Conservation (phyloP, 2,888 invertebrate species). For the Napeogenes sylphis region DNA sequence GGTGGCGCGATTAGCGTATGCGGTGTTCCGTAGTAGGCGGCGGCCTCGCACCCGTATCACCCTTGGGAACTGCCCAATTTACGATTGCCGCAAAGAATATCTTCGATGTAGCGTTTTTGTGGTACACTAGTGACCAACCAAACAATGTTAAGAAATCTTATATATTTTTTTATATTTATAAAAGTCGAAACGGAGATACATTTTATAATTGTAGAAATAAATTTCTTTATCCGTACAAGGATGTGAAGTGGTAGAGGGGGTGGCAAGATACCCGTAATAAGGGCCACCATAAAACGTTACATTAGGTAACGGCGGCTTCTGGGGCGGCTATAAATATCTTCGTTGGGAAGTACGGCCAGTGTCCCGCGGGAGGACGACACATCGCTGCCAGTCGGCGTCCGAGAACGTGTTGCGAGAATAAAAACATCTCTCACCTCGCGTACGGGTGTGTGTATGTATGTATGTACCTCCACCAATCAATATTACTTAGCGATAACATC, state of each 20-base stretch:
- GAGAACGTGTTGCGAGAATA: slow-evolving; percentile 73
- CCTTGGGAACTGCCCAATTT: slow-evolving; percentile 57
- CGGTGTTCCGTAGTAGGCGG: slow-evolving; percentile 49
- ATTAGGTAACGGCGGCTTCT: slow-evolving; percentile 77
- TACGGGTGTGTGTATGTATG: slow-evolving; percentile 27
- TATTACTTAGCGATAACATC: slow-evolving; percentile 68
- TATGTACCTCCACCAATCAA: slow-evolving; percentile 60
- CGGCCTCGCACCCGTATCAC: slow-evolving; percentile 42
- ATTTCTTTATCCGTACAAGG: slow-evolving; percentile 45
- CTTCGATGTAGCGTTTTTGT: slow-evolving; percentile 64
- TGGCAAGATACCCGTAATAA: slow-evolving; percentile 65
- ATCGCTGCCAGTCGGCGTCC: slow-evolving; percentile 56
- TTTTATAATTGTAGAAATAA: slow-evolving; percentile 46
- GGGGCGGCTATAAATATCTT: slow-evolving; percentile 77
- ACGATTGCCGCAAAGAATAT: slow-evolving; percentile 74
- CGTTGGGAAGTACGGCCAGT: slow-evolving; percentile 73
- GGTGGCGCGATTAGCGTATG: slow-evolving; percentile 65
- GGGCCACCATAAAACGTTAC: slow-evolving; percentile 76
- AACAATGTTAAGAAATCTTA: slow-evolving; percentile 12
- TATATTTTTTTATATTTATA: neutral
- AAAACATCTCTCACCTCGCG: slow-evolving; percentile 68
- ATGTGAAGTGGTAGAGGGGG: slow-evolving; percentile 42
- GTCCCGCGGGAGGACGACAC: slow-evolving; percentile 74
- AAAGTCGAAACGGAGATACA: neutral
- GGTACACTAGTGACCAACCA: slow-evolving; percentile 56